These are phyloP conservation scores for Cephus rjabovi DNA, from an alignment of 2,888 invertebrate genomes.

Conservation along the genomic window DNA sequence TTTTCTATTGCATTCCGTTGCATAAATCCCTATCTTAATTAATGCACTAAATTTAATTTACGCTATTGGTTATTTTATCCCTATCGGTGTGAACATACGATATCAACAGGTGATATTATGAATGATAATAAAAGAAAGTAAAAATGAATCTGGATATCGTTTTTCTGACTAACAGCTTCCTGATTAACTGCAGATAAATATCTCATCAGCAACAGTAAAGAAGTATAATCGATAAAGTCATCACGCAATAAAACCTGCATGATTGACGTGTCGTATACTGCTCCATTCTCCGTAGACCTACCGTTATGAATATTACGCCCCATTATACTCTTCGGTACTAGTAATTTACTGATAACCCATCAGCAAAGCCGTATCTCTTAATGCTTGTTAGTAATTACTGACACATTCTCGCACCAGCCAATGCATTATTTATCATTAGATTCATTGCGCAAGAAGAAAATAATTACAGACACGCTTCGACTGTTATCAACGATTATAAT, in stretches of 20 bases:
- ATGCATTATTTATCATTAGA: slow-evolving; percentile 46
- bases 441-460: slow-evolving; percentile 48
- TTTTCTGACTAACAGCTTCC: not conserved
- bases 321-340: slow-evolving; percentile 22
- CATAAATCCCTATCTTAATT: no score
- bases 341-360: slow-evolving; percentile 33
- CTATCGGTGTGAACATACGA: not conserved
- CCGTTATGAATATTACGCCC: not conserved
- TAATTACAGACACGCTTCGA: not conserved
- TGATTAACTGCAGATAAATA: not conserved
- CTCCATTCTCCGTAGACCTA: slow-evolving; percentile 26
- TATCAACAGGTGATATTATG: not conserved
- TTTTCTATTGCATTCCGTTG: no score
- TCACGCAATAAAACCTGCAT: not conserved
- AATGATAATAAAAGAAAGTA: not conserved
- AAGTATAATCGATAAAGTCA: not conserved
- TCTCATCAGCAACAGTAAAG: not conserved
- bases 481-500: not conserved
- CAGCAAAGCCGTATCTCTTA: slow-evolving; percentile 16
- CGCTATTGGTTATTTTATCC: not conserved
- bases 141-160: not conserved
- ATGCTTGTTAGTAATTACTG: slow-evolving; percentile 44
- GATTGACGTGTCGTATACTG: slow-evolving; percentile 6
- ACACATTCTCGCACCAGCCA: slow-evolving; percentile 31
- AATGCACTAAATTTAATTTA: no score